phyloP scores from a whole-genome alignment of 1,140 invertebrate genomes.

The Diorhabda sublineata region DNA sequence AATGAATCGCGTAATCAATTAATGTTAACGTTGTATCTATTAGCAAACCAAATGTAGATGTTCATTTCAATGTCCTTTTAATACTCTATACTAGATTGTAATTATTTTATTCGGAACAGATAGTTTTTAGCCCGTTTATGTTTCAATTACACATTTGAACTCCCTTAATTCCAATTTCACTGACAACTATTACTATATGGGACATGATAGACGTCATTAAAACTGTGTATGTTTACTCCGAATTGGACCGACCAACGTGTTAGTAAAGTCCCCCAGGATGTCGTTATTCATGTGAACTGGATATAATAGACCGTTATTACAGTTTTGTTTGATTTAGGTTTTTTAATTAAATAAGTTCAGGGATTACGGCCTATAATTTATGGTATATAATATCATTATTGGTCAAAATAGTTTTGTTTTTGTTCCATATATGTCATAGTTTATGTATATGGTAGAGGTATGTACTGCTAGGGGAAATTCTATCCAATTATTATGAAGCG shows the following conservation, averaged over 20 bases:
- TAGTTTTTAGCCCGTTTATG: neutral
- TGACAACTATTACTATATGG: neutral
- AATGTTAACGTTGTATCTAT: neutral
- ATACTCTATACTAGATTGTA: neutral
- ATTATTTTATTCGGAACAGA: neutral
- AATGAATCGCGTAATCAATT: neutral
- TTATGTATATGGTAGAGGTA: too few species aligned
- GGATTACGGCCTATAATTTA: too few species aligned
- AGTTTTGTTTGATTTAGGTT: neutral
- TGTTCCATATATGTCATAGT: too few species aligned
- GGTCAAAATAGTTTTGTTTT: too few species aligned
- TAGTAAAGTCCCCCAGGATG: neutral
- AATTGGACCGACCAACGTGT: neutral
- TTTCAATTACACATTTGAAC: constrained; percentile 3
- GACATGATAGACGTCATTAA: neutral
- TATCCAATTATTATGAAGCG: too few species aligned
- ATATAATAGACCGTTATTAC: neutral
- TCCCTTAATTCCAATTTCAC: neutral
- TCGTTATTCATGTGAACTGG: neutral
- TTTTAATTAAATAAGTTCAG: neutral
- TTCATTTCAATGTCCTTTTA: neutral
- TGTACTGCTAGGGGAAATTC: too few species aligned
- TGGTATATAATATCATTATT: too few species aligned
- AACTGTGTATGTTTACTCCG: neutral
- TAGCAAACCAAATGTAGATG: neutral